These are phyloP conservation scores for Sclerodermus sp. DNA, from an alignment of 2,888 invertebrate genomes.

Conservation along the genomic window DNA sequence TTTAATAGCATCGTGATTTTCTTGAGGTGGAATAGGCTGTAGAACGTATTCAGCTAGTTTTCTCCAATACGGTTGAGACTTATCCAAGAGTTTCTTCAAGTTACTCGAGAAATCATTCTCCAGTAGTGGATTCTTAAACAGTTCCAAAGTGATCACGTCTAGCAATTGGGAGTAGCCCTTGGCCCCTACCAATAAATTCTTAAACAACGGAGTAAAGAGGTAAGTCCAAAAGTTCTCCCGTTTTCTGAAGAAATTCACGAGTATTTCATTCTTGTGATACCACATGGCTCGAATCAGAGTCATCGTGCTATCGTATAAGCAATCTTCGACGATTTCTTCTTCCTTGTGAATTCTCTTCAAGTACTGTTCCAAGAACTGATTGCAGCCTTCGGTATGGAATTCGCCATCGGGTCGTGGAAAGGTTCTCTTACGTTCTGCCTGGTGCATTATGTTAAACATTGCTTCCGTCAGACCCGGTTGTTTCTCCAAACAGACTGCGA, in stretches of 20 bases:
- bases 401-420: slow-evolving; percentile 53
- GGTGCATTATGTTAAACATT: slow-evolving; percentile 55
- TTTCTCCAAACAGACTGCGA: slow-evolving; percentile 56
- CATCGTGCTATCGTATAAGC: slow-evolving; percentile 53
- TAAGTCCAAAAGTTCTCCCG: slow-evolving; percentile 54
- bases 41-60: slow-evolving; percentile 42
- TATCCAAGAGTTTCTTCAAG: slow-evolving; percentile 47
- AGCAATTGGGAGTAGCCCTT: slow-evolving; percentile 52
- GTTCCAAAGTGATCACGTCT: slow-evolving; percentile 52
- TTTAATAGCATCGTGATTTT: slow-evolving; percentile 7
- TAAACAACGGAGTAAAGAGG: slow-evolving; percentile 49
- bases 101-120: slow-evolving; percentile 49
- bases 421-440: slow-evolving; percentile 50
- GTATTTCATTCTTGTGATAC: slow-evolving; percentile 54
- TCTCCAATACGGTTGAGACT: slow-evolving; percentile 42
- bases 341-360: slow-evolving; percentile 47
- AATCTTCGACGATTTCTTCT: slow-evolving; percentile 48
- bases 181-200: slow-evolving; percentile 39
- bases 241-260: slow-evolving; percentile 54
- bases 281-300: slow-evolving; percentile 54
- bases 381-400: slow-evolving; percentile 53
- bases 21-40: slow-evolving; percentile 24
- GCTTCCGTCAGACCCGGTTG: slow-evolving; percentile 58
- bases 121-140: slow-evolving; percentile 47
- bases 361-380: slow-evolving; percentile 51